Conservation (phyloP, 2,113 vertebrate species). For the Progne subis region DNA sequence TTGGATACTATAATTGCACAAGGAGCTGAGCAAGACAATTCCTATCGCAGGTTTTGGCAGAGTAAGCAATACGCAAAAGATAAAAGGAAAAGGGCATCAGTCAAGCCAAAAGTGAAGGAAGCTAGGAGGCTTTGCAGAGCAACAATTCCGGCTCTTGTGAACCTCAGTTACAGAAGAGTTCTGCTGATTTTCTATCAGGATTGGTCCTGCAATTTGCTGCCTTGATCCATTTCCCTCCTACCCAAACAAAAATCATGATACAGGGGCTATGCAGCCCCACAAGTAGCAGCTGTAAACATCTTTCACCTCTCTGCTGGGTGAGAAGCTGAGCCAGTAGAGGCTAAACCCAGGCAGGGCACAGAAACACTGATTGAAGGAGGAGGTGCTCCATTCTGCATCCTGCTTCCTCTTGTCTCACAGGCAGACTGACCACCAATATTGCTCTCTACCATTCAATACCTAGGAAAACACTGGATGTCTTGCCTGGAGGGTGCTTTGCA, state of each 20-base stretch:
- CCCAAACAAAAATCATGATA: neutral
- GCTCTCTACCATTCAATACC: neutral
- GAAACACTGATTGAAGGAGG: neutral
- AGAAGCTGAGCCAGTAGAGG: neutral
- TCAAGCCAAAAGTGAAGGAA: neutral
- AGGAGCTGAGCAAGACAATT: neutral
- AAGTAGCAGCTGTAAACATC: neutral
- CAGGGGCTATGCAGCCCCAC: neutral
- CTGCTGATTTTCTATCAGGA: neutral
- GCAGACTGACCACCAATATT: neutral
- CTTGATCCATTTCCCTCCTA: neutral
- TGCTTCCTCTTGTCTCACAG: neutral
- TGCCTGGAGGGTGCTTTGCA: neutral
- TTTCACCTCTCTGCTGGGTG: neutral
- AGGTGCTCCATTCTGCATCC: neutral
- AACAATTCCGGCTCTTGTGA: neutral
- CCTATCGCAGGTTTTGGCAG: neutral
- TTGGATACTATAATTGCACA: neutral
- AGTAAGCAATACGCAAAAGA: neutral
- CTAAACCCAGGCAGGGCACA: neutral
- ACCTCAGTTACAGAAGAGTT: neutral
- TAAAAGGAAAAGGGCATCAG: neutral
- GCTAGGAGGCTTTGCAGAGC: neutral
- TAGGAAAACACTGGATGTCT: neutral
- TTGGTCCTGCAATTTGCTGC: neutral